Evolutionary conservation across 2,113 vertebrate species (phyloP).

Genomic region (Numenius arquata): DNA sequence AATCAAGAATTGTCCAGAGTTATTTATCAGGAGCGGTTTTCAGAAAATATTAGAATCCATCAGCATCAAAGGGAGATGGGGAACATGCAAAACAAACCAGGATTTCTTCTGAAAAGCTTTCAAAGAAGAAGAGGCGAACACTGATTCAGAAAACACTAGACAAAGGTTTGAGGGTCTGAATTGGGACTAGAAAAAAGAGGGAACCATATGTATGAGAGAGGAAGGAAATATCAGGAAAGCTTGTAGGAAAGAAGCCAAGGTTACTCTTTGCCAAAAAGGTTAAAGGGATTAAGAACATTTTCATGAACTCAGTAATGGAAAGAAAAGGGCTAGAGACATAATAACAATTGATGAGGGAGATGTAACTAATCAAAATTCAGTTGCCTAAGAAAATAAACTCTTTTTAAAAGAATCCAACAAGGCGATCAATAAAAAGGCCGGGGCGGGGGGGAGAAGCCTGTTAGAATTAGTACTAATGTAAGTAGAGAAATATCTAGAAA

Average conservation of each 20-base stretch:
- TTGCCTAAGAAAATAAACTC: background rate
- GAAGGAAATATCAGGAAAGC: background rate
- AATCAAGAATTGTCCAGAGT: background rate
- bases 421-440: background rate
- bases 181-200: background rate
- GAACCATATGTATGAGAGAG: background rate
- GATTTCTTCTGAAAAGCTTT: background rate
- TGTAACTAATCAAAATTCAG: constrained; percentile 18
- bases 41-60: constrained; percentile 6
- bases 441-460: background rate
- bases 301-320: background rate
- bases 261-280: background rate
- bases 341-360: background rate
- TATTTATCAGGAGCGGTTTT: background rate
- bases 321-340: background rate
- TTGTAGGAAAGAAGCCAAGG: background rate
- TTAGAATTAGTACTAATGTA: background rate
- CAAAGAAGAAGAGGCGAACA: background rate
- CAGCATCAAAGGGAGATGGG: background rate
- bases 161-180: background rate
- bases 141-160: background rate
- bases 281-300: background rate
- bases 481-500: background rate
- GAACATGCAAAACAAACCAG: background rate
- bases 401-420: background rate